phyloP scores from a whole-genome alignment of 2,888 invertebrate genomes.

The Acanthopleura granulata region DNA sequence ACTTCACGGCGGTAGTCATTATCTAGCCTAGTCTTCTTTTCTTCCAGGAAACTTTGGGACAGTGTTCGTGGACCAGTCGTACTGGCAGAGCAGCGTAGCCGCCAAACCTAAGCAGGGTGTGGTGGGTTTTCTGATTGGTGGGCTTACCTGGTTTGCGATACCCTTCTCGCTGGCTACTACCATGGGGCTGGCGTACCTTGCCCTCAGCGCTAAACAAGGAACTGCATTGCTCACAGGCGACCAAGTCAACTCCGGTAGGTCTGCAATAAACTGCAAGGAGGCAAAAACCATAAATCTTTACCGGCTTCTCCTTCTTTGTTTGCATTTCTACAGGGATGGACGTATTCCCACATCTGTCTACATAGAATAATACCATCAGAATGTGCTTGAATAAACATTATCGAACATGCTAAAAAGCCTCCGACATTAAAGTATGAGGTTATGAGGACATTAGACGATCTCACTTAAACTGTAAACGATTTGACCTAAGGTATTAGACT shows the following conservation, averaged over 20 bases:
- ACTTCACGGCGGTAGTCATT: background rate
- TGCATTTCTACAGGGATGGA: no score
- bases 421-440: no score
- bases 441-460: no score
- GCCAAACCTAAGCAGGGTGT: slow-evolving; percentile 68
- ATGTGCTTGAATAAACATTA: no score
- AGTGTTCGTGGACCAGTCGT: slow-evolving; percentile 69
- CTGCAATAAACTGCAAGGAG: background rate
- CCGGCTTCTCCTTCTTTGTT: no score
- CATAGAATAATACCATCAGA: no score
- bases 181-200: slow-evolving; percentile 66
- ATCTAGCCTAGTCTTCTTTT: background rate
- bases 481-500: no score
- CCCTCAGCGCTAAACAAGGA: slow-evolving; percentile 54
- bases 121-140: slow-evolving; percentile 67
- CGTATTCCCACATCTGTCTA: no score
- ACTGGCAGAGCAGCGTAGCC: slow-evolving; percentile 69
- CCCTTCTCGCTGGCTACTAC: slow-evolving; percentile 69
- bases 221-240: slow-evolving; percentile 46
- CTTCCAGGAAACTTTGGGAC: slow-evolving; percentile 68
- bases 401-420: no score
- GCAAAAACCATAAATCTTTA: no score
- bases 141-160: slow-evolving; percentile 68
- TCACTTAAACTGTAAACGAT: no score
- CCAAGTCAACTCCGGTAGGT: slow-evolving; percentile 58